Conservation (phyloP, 2,113 vertebrate species). For the Trinectes maculatus region DNA sequence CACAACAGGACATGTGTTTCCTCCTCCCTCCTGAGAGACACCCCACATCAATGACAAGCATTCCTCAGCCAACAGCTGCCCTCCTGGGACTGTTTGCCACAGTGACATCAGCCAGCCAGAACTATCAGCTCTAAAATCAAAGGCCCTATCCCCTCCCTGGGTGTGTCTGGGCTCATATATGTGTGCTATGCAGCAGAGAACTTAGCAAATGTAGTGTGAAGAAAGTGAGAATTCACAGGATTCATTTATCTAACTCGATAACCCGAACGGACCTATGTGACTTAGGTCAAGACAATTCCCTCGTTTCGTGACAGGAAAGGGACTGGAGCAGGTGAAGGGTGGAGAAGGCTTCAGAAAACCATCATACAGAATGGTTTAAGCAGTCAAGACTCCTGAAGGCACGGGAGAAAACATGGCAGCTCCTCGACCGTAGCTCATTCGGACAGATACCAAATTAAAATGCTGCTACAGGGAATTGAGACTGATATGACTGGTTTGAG, state of each 20-base stretch:
- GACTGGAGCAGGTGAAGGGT: no score
- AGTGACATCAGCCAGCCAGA: not conserved
- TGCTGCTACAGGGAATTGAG: no score
- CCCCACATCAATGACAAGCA: conserved; percentile 39
- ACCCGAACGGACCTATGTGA: not conserved
- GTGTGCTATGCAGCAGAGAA: not conserved
- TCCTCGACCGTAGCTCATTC: no score
- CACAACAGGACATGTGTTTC: conserved; percentile 5
- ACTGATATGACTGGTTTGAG: no score
- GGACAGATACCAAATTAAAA: no score
- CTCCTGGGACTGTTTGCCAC: conserved; percentile 16
- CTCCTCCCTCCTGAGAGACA: conserved; percentile 14
- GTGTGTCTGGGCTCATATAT: not conserved
- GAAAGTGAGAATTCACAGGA: not conserved
- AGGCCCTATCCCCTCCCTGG: not conserved
- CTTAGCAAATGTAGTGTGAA: not conserved
- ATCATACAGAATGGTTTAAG: no score
- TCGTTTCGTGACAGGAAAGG: no score
- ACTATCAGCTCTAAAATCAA: not conserved
- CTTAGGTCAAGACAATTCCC: no score
- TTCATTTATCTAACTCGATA: not conserved
- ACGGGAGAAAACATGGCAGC: no score
- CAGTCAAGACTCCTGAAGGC: no score
- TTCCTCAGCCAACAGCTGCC: conserved; percentile 41
- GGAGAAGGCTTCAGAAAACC: no score